These are phyloP conservation scores for Oscheius sp. DNA, from an alignment of 2,888 invertebrate genomes.

Conservation along the genomic window DNA sequence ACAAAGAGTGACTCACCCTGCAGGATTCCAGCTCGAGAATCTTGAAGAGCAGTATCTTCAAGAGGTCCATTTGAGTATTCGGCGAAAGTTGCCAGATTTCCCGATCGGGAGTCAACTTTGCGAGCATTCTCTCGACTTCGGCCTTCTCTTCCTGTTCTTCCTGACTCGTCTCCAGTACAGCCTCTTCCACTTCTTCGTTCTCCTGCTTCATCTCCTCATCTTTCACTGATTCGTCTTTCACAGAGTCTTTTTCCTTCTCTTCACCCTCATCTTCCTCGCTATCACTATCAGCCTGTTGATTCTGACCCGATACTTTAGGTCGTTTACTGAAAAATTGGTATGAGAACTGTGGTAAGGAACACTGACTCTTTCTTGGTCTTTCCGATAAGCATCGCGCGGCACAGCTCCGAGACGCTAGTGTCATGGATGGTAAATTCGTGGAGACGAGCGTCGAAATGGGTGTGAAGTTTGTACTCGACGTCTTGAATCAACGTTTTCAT, in stretches of 20 bases:
- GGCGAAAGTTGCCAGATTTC: constrained; percentile 35
- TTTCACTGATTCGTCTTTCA: constrained; percentile 16
- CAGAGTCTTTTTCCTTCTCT: constrained; percentile 7
- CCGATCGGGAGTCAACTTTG: constrained; percentile 7
- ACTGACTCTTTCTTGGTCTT: constrained; percentile 25
- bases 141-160: constrained; percentile 8
- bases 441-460: constrained; percentile 31
- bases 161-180: background rate
- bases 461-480: constrained; percentile 30
- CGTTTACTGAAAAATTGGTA: background rate
- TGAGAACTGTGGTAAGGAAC: background rate
- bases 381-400: constrained; percentile 31
- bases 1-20: constrained; percentile 8
- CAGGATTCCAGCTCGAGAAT: constrained; percentile 28
- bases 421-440: constrained; percentile 30
- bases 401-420: constrained; percentile 31
- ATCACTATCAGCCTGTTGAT: background rate
- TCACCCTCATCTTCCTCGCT: constrained; percentile 24
- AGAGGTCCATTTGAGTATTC: constrained; percentile 23
- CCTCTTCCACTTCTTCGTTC: background rate
- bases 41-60: constrained; percentile 8
- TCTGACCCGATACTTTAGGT: background rate
- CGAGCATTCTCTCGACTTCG: constrained; percentile 20
- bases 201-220: constrained; percentile 9
- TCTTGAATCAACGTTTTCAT: constrained; percentile 26